Base-by-base conservation (phyloP, 2,888 invertebrate genomes). In the Mesopsocus fuscifrons region DNA sequence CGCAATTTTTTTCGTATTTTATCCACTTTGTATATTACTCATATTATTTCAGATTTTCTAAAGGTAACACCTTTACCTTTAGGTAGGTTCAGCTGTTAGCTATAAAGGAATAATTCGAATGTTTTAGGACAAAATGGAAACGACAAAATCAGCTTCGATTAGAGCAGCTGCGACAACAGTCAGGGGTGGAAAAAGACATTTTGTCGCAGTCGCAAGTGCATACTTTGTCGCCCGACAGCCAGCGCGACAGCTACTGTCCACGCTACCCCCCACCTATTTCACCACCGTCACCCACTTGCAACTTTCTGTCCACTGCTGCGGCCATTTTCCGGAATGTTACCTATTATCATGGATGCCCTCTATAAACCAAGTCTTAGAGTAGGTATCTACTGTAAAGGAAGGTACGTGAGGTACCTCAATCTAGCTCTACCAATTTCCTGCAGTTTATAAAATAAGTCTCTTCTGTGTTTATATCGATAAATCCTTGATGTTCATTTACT, bases 101-200 rank as follows among this genome's bases (percentile, higher is more conserved):
- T n/a, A n/a, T n/a, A n/a, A n/a, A n/a, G n/a, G n/a, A n/a, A n/a
- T n/a, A n/a, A n/a, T n/a, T n/a, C n/a, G n/a, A n/a, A n/a, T n/a
- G n/a, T 48, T 44, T 11, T 53, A 64, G 65, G 49, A 66, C 66
- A 2, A 66, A 66, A 52, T 65, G 65, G 65, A 66, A 66, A 52
- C 54, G 65, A 9, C 65, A 66, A 51, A 89, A 88, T 59, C 89
- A 89, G 54, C 65, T 88, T 35, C 72, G 87, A 0, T 56, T 87
- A 44, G 87, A 88, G 55, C 87, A 88, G 56, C 61, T 88, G 5
- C 74, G 88, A 0, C 84, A 87, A 55, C 84, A 87, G 56, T 82
- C 84, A 20, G 74, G 76, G 9, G 71, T 74, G 40, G 80, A 80
- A 54, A 82, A 82, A 56, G 76, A 77, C 51, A 56, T 70, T 15